Conservation (phyloP, 2,888 invertebrate genomes). For the Thecophora atra region DNA sequence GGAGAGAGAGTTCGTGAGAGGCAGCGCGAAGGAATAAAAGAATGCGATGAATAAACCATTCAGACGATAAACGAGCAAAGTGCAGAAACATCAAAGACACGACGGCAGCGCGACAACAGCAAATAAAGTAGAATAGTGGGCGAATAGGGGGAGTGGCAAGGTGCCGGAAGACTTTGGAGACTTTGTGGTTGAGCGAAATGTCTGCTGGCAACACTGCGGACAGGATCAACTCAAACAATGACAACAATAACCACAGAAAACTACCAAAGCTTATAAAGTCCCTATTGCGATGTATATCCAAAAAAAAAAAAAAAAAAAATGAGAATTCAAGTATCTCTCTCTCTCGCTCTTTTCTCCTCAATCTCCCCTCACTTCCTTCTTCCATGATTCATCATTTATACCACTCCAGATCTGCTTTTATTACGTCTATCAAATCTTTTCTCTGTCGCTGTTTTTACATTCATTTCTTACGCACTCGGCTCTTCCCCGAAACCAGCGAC, state of each 20-base stretch:
- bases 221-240: too few species aligned
- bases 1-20: not conserved
- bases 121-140: too few species aligned
- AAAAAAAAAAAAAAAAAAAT: not conserved
- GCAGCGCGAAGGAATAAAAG: too few species aligned
- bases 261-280: not conserved
- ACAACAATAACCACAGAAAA: not conserved
- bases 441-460: not conserved
- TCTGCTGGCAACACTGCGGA: too few species aligned
- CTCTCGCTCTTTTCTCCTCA: not conserved
- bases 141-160: too few species aligned
- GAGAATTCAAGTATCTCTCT: conserved; percentile 16
- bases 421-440: not conserved
- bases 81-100: too few species aligned
- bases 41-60: too few species aligned
- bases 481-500: too few species aligned
- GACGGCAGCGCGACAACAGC: too few species aligned
- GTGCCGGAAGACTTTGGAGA: too few species aligned
- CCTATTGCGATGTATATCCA: not conserved
- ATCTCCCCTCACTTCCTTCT: not conserved
- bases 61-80: too few species aligned
- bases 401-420: not conserved
- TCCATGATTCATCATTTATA: not conserved
- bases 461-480: not conserved
- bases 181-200: too few species aligned